A percentile compares a stretch with the other conserved stretches of the same genome.
Evolutionary conservation across 2,113 vertebrate species (phyloP).

Genomic region (Amia ocellicauda): DNA sequence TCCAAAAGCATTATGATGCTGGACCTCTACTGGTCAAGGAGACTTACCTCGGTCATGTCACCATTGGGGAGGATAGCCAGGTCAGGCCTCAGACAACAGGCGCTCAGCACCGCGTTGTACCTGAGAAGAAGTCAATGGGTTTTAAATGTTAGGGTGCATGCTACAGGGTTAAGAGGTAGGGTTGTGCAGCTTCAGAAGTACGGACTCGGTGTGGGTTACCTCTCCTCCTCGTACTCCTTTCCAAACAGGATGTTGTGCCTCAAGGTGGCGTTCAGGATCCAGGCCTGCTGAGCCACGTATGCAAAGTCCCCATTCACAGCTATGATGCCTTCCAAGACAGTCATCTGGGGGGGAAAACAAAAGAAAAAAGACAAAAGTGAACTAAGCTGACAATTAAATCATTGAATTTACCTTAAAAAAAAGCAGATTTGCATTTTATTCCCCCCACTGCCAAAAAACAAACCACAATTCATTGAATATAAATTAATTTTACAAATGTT

Average conservation of each 20-base stretch:
- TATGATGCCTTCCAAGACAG: constrained; percentile 78
- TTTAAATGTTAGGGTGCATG: background rate
- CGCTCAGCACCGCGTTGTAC: constrained; percentile 79
- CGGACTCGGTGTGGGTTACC: constrained; percentile 56
- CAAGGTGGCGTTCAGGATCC: constrained; percentile 85
- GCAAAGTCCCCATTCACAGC: constrained; percentile 78
- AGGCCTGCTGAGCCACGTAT: constrained; percentile 89
- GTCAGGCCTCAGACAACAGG: constrained; percentile 83
- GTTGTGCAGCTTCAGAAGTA: background rate
- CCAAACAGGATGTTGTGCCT: constrained; percentile 92
- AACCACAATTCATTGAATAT: too few species aligned
- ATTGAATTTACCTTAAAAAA: too few species aligned
- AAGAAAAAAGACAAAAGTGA: too few species aligned
- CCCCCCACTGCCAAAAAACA: too few species aligned
- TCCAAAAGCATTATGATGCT: too few species aligned
- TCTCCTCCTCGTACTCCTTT: constrained; percentile 85
- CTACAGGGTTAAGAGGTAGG: background rate
- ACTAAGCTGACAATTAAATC: too few species aligned
- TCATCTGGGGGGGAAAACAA: constrained; percentile 68
- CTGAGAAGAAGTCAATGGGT: constrained; percentile 45
- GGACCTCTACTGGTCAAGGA: too few species aligned
- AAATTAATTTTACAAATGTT: too few species aligned
- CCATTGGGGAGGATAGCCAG: constrained; percentile 78
- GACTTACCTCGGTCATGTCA: constrained; percentile 83
- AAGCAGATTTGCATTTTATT: too few species aligned